Evolutionary conservation across 2,888 invertebrate species (phyloP), one percentile per base, ranked within the genome.

Genomic region (Drosophila buzzatii): DNA sequence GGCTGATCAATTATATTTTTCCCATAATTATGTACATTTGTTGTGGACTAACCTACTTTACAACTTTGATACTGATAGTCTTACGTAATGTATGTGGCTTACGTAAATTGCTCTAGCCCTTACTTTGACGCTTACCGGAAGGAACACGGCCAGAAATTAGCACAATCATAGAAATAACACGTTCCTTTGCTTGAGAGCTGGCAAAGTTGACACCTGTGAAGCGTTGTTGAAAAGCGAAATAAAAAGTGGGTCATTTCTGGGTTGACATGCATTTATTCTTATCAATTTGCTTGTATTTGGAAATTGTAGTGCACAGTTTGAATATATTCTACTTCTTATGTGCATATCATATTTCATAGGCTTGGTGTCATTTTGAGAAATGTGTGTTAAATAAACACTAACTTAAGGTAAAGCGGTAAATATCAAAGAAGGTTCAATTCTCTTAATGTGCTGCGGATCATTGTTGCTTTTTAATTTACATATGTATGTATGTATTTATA

Each of bases 131-230:
- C n/a, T 18, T 5, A 51, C 27, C 27, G 27, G 27, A 37, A 37
- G n/a, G 1, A 44, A 39, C 45, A 3, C 33, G 3, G 9, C n/a
- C 37, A 51, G 14, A 47, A 68, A 84, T 88, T 89, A 73, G 67
- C 85, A 57, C 67, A 87, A 88, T 88, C 70, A 65, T 20, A 41
- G 61, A 51, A 77, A 53, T 55, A 81, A 79, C 87, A 88, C 89
- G 87, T 76, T 47, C 16, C 2, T 18, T 8, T 31, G 16, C 20
- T 52, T 12, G 4, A 16, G 14, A 49, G 58, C 41, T 44, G 53
- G 51, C 58, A 55, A 67, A 65, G 63, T 35, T 49, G 53, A 75
- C 83, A 85, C 88, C 85, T 87, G 85, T 70, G 73, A n/a, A 41
- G 8, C 41, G 35, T 20, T 55, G 41, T 0, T 23, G 7, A 37